Evolutionary conservation across 2,888 invertebrate species (phyloP), one percentile per base, ranked within the genome.

Genomic region (Rotaria sp.): DNA sequence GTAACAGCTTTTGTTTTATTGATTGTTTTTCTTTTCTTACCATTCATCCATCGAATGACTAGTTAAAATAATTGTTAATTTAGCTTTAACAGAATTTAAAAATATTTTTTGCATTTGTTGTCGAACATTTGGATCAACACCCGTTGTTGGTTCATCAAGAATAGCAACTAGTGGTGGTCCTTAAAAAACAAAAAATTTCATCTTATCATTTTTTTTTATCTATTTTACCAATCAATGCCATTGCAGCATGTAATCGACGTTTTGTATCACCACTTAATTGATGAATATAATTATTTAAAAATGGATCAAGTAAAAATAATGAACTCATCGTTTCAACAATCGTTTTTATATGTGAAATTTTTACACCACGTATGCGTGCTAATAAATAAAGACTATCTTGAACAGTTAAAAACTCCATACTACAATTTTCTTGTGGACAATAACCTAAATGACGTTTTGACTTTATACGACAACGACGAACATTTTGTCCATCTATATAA

Each of bases 1-100:
- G n/a, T n/a, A n/a, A n/a, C n/a, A n/a, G n/a, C n/a, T n/a, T 1
- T 10, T 15, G 18, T 13, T 3, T 18, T 18, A 18, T 50, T 18
- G 18, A 50, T 13, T 3, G 13, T 50, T 55, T 26, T 55, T 8
- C 0, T 11, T 26, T 15, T 7, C 2, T 7, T 55, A 55, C 55
- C 55, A 95, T 92, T 95, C 95, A 90, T 95, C 95, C 95, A 95
- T 95, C 10, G 67, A 67, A 67, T 91, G 91, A 45, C 91, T 91
- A 48, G 91, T 91, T 18, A 91, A 88, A 10, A 92, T 88, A 30
- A 91, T 90, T 1, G 91, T 89, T 75, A 90, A 89, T 86, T 90
- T 90, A 35, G 90, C 89, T 85, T 89, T 89, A 35, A 89, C 89
- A 38, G 90, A 90, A 59, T 88, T 88, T n/a, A 89, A 87, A 84